Conservation (phyloP, 1,140 invertebrate genomes). For the Pectinophora gossypiella region DNA sequence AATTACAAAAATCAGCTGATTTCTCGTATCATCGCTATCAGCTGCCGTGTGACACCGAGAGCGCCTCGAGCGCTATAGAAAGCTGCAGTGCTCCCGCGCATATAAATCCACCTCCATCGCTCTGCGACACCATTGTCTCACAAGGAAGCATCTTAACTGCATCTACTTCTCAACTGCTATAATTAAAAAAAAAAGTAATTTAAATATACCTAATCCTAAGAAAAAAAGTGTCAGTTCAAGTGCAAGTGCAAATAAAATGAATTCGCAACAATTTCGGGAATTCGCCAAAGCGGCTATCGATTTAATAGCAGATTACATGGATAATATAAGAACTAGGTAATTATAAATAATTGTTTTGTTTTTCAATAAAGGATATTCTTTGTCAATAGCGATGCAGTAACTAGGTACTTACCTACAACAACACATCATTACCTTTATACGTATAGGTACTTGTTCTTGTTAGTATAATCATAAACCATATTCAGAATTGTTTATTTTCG, state of each 20-base stretch:
- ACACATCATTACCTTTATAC: no score
- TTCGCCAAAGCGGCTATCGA: conserved; percentile 86
- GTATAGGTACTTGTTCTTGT: no score
- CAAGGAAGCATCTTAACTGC: no score
- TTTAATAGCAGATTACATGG: conserved; percentile 86
- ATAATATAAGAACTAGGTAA: conserved; percentile 83
- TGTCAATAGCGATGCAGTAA: no score
- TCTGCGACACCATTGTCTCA: conserved; percentile 45
- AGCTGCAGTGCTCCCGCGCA: conserved; percentile 11
- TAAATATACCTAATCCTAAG: background rate
- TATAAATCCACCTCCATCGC: conserved; percentile 53
- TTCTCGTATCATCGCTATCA: no score
- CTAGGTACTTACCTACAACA: no score
- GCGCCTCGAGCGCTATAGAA: background rate
- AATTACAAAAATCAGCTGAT: no score
- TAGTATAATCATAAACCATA: no score
- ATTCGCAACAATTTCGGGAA: conserved; percentile 81
- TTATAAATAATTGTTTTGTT: no score
- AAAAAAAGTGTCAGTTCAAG: no score
- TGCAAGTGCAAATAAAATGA: conserved; percentile 76
- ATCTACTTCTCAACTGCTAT: conserved; percentile 8
- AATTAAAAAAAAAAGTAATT: background rate
- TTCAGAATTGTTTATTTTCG: no score
- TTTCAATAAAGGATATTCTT: no score
- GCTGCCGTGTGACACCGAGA: background rate